Conservation (phyloP, 37 sponge, comb jelly and placozoan genomes). For the Haliclona indistincta region DNA sequence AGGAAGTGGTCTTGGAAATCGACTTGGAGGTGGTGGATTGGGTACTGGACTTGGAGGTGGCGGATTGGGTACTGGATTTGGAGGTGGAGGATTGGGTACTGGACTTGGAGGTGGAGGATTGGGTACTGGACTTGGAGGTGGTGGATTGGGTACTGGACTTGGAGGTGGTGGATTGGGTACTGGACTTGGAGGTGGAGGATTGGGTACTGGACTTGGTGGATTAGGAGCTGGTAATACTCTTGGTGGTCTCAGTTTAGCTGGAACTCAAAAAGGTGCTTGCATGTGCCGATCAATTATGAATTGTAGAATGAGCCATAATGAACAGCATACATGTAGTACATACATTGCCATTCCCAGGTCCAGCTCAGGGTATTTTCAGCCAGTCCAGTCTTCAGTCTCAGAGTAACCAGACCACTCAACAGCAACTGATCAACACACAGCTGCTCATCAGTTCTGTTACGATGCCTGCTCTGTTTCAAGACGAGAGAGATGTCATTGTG, state of each 20-base stretch:
- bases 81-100: constrained; percentile 4
- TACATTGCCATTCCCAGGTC: neutral
- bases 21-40: constrained; percentile 15
- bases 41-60: constrained; percentile 8
- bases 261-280: neutral
- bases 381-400: constrained; percentile 2
- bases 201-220: constrained; percentile 25
- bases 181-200: constrained; percentile 15
- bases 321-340: neutral
- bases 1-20: constrained; percentile 5
- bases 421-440: constrained; percentile 22
- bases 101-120: constrained; percentile 13
- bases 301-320: neutral
- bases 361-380: neutral
- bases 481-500: constrained; percentile 83
- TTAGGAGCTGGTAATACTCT: neutral
- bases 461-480: constrained; percentile 83
- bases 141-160: constrained; percentile 5
- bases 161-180: constrained; percentile 7
- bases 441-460: constrained; percentile 69
- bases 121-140: neutral
- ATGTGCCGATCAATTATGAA: neutral
- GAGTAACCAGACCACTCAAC: constrained; percentile 42
- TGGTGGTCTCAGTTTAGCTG: constrained; percentile 10
- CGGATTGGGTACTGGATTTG: constrained; percentile 17